A percentile compares a stretch with the other conserved stretches of the same genome.
Evolutionary conservation across 2,797 vertebrate species (phyloP).

Genomic region (Bradypus variegatus): DNA sequence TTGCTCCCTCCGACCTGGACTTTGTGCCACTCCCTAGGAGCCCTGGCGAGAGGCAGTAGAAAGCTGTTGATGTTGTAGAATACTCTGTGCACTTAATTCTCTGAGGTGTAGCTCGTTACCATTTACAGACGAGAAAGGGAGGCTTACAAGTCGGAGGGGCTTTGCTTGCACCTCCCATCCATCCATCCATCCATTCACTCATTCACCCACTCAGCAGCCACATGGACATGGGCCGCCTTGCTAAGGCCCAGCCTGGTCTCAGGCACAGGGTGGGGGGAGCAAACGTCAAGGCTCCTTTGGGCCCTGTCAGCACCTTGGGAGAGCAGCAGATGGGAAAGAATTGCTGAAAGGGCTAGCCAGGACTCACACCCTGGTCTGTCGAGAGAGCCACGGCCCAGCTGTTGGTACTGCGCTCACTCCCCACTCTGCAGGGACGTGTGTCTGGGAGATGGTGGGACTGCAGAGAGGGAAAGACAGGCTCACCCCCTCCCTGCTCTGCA

Average conservation of each 20-base stretch:
- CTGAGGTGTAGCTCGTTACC: not conserved
- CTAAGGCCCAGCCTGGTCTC: not conserved
- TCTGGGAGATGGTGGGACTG: not conserved
- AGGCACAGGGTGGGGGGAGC: not conserved
- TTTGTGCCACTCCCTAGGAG: not conserved
- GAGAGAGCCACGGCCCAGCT: not conserved
- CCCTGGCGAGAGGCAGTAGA: not conserved
- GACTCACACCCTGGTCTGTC: rapidly evolving
- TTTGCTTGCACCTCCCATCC: rapidly evolving
- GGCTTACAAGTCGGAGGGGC: not conserved
- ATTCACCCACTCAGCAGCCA: too few relatives aligned
- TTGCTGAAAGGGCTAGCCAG: not conserved
- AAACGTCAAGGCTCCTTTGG: not conserved
- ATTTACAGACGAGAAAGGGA: not conserved
- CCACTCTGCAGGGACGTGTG: not conserved
- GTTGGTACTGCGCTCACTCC: rapidly evolving
- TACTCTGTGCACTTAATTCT: not conserved
- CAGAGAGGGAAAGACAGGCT: too few relatives aligned
- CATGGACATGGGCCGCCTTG: too few relatives aligned
- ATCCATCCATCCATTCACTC: not conserved
- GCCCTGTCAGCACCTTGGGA: rapidly evolving
- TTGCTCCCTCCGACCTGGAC: not conserved
- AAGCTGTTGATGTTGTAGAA: too few relatives aligned
- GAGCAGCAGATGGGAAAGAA: not conserved
- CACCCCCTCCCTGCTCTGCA: rapidly evolving